Conservation (phyloP, 2,888 invertebrate genomes). For the Arenicola marina region DNA sequence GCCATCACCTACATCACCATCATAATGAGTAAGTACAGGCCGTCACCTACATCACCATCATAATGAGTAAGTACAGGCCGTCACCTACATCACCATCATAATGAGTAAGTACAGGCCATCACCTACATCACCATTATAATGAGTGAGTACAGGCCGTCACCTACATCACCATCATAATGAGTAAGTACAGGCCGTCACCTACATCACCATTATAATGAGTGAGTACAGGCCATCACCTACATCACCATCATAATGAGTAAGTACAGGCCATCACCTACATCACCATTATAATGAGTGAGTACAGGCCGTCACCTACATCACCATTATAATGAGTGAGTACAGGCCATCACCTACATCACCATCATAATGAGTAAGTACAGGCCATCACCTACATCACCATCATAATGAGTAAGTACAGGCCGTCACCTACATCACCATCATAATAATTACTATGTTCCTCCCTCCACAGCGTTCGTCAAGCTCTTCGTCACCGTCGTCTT, state of each 20-base stretch:
- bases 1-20: no score
- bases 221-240: background rate
- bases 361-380: conserved; percentile 15
- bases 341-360: conserved; percentile 20
- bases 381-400: no score
- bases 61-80: conserved; percentile 12
- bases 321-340: no score
- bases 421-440: conserved; percentile 18
- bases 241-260: no score
- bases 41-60: conserved; percentile 18
- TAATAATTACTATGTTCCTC: conserved; percentile 12
- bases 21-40: no score
- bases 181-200: conserved; percentile 21
- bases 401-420: no score
- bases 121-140: conserved; percentile 21
- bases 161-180: no score
- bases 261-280: conserved; percentile 23
- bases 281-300: conserved; percentile 18
- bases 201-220: conserved; percentile 22
- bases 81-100: no score
- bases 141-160: conserved; percentile 9
- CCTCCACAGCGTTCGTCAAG: background rate
- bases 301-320: no score
- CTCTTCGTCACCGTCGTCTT: conserved; percentile 82
- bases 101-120: conserved; percentile 21